Evolutionary conservation across 2,113 vertebrate species (phyloP).

Genomic region (Lagenorhynchus albirostris): DNA sequence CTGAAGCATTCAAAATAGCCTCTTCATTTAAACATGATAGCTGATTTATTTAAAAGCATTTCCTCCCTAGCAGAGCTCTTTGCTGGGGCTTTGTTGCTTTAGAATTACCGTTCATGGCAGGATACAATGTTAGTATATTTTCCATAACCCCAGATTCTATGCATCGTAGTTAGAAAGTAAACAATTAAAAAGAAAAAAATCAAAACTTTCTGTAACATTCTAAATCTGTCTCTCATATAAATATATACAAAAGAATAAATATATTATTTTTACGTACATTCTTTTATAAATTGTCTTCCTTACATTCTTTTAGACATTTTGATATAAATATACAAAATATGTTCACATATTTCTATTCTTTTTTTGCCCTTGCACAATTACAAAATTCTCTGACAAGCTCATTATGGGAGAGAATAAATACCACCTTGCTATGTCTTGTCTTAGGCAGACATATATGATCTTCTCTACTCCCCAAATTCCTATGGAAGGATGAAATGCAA

Average conservation of each 20-base stretch:
- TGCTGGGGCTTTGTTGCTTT: background rate
- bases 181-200: background rate
- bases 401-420: slow-evolving; percentile 54
- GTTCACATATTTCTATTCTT: background rate
- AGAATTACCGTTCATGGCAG: background rate
- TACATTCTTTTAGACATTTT: background rate
- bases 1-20: background rate
- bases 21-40: background rate
- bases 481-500: slow-evolving; percentile 56
- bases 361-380: slow-evolving; percentile 23
- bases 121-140: background rate
- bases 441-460: slow-evolving; percentile 32
- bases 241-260: too few relatives aligned
- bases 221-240: background rate
- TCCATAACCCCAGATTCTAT: background rate
- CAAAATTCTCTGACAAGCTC: background rate
- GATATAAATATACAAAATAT: background rate
- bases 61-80: background rate
- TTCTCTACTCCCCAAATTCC: slow-evolving; percentile 35
- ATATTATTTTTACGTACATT: background rate
- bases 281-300: background rate
- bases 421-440: background rate
- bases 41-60: background rate
- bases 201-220: background rate
- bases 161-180: slow-evolving; percentile 46